Evolutionary conservation across 37 sponge, comb jelly and placozoan species (phyloP).

Genomic region (Tethya wilhelma): DNA sequence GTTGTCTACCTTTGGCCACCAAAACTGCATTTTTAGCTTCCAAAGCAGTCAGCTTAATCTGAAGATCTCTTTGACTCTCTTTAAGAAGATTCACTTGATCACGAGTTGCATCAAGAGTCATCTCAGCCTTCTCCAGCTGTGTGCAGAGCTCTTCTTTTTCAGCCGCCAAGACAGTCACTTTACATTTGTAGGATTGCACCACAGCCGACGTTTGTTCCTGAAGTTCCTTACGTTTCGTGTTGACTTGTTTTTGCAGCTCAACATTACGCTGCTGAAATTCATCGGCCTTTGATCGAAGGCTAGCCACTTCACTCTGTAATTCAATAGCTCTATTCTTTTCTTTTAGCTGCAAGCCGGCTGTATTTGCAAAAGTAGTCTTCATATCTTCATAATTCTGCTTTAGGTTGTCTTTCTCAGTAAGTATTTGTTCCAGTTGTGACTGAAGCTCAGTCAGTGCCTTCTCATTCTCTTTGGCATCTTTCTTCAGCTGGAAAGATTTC

Average conservation of each 20-base stretch:
- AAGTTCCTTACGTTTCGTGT: neutral
- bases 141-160: slow-evolving; percentile 17
- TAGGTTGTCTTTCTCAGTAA: slow-evolving; percentile 34
- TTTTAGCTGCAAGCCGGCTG: neutral
- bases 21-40: slow-evolving; percentile 8
- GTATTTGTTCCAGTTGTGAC: slow-evolving; percentile 9
- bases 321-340: neutral
- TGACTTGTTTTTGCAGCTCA: neutral
- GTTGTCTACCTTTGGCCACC: neutral
- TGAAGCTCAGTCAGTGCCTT: slow-evolving; percentile 34
- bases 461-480: slow-evolving; percentile 47
- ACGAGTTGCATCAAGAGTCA: neutral
- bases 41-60: neutral
- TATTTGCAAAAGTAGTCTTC: neutral
- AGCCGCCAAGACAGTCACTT: neutral
- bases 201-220: neutral
- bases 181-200: neutral
- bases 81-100: neutral
- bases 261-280: neutral
- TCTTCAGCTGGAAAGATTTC: slow-evolving; percentile 48
- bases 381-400: slow-evolving; percentile 14
- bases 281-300: slow-evolving; percentile 4
- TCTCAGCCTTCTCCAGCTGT: slow-evolving; percentile 2
- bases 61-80: neutral
- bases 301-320: neutral